Base-by-base conservation (phyloP, 2,888 invertebrate species). In the Meiosimyza platycephala region DNA sequence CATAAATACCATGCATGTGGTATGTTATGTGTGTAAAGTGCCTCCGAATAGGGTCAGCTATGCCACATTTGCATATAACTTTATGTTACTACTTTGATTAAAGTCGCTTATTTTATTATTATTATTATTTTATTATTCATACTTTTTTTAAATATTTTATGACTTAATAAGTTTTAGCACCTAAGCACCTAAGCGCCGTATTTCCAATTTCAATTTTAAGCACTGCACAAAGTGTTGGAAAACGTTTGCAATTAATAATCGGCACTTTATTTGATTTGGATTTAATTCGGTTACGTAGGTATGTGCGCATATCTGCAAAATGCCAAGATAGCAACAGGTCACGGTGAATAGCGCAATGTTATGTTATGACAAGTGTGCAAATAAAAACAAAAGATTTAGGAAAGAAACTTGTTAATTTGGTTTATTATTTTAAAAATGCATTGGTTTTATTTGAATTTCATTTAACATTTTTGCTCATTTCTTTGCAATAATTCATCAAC, bases 401-500 rank as follows among this genome's bases (percentile, higher is more conserved):
- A 22, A 57, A 28, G 28, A 18, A 57, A 57, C 57, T 57, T 57
- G 57, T 12, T 57, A 57, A 28, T 22, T 57, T 16, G 47, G 48
- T 68, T 68, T 33, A 60, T 60, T 69, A 60, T 52, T n/a, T n/a
- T 18, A 6, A 40, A 4, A 51, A 22, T 1, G 67, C 68, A 74
- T 59, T 72, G 74, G 64, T 33, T 33, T 6, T n/a, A 62, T 59
- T 68, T 64, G 51, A 50, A 52, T 64, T 68, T 64, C 63, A 52
- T 60, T 52, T 47, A 67, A 6, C 47, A 71, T 57, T 40, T 54
- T 74, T 72, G 11, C 52, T 59, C 57, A 66, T 64, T n/a, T 74
- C 63, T 33, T 72, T 63, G 68, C 63, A 64, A 57, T 65, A 51
- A 57, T 68, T 64, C 68, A 74, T 68, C 64, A 68, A 68, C 68